Conservation (phyloP, 2,888 invertebrate genomes). For the Pelosia muscerda region DNA sequence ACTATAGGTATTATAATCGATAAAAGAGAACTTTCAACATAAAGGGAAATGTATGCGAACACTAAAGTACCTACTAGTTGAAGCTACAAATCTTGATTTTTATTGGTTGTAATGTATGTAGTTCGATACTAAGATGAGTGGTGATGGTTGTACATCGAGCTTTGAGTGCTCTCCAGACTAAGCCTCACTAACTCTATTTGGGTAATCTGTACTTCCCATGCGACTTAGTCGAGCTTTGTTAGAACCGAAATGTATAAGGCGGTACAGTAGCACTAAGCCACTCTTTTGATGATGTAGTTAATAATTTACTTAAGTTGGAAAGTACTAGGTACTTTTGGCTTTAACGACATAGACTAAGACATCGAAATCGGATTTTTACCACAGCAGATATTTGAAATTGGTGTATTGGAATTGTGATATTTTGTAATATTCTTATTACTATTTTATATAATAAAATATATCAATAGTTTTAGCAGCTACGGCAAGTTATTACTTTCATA, state of each 20-base stretch:
- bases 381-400: too few relatives aligned
- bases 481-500: background rate
- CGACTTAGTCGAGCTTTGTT: slow-evolving; percentile 66
- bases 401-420: too few relatives aligned
- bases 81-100: slow-evolving; percentile 1
- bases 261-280: slow-evolving; percentile 59
- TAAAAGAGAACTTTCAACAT: background rate
- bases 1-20: too few relatives aligned
- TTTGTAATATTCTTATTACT: background rate
- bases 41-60: background rate
- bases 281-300: slow-evolving; percentile 66
- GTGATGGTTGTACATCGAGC: slow-evolving; percentile 14
- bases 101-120: slow-evolving; percentile 24
- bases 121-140: slow-evolving; percentile 23
- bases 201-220: slow-evolving; percentile 68
- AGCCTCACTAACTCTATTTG: slow-evolving; percentile 71
- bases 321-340: slow-evolving; percentile 14
- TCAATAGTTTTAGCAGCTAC: background rate
- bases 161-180: slow-evolving; percentile 56
- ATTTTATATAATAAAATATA: background rate
- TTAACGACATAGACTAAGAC: too few relatives aligned
- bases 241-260: slow-evolving; percentile 62
- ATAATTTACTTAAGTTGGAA: slow-evolving; percentile 56
- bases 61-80: background rate
- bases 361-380: too few relatives aligned